Conservation (phyloP, 1,140 invertebrate species). For the Battus philenor region DNA sequence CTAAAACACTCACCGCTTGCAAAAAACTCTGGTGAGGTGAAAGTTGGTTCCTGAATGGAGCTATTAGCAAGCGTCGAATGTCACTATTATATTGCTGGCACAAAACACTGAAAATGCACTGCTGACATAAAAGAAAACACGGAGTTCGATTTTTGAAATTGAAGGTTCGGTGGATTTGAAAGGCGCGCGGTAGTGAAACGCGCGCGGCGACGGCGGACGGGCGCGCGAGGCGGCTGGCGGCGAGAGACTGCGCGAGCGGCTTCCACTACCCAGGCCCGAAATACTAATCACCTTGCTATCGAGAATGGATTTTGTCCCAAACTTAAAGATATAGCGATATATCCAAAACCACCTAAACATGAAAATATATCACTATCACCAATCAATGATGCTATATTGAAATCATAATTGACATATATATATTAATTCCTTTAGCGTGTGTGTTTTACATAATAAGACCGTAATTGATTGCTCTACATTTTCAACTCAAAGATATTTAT, state of each 20-base stretch:
- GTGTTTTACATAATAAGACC: too few relatives aligned
- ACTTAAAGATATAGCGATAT: conserved; percentile 34
- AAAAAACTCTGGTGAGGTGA: conserved; percentile 52
- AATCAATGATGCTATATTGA: too few relatives aligned
- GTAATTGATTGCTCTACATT: too few relatives aligned
- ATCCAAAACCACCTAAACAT: too few relatives aligned
- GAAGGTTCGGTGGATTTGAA: conserved; percentile 22
- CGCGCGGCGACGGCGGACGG: conserved; percentile 33
- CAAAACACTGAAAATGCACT: conserved; percentile 60
- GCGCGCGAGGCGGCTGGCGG: conserved; percentile 55
- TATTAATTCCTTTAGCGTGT: too few relatives aligned
- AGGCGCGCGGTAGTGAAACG: conserved; percentile 18
- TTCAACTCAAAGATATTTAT: too few relatives aligned
- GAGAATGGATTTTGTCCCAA: conserved; percentile 43
- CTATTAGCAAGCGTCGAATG: conserved; percentile 35
- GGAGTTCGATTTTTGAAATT: conserved; percentile 46
- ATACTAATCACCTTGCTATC: conserved; percentile 71
- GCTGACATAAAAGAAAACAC: conserved; percentile 31
- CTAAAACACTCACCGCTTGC: conserved; percentile 63
- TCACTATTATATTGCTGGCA: conserved; percentile 38
- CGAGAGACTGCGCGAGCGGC: conserved; percentile 60
- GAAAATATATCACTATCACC: too few relatives aligned
- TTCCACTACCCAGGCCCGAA: conserved; percentile 60
- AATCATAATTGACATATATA: too few relatives aligned
- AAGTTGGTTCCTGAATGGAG: conserved; percentile 31